Evolutionary conservation across 2,888 invertebrate species (phyloP).

Genomic region (Hyalella azteca): DNA sequence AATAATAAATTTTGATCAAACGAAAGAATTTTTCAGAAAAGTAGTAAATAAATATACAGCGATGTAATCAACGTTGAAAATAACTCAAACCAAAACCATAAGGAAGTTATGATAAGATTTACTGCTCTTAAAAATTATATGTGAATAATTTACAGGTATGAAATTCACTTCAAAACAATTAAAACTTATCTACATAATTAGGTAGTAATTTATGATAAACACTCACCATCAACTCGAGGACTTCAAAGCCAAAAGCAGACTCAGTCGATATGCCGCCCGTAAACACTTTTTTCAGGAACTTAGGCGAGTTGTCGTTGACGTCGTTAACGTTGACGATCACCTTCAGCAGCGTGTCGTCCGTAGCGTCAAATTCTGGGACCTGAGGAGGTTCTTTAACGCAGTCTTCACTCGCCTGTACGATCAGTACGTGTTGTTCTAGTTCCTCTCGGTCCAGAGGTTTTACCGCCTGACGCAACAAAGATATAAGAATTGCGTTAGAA

Average conservation of each 20-base stretch:
- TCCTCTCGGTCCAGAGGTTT: conserved; percentile 76
- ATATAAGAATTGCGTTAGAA: not conserved
- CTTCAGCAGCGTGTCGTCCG: conserved; percentile 68
- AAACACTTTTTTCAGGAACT: conserved; percentile 79
- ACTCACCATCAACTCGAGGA: conserved; percentile 73
- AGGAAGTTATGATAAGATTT: too few species aligned
- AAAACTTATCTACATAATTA: too few species aligned
- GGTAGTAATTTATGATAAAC: too few species aligned
- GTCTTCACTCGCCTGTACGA: conserved; percentile 83
- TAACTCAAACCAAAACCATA: too few species aligned
- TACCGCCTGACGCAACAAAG: not conserved
- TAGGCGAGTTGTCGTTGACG: conserved; percentile 89
- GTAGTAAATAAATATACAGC: not conserved
- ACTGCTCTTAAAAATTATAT: too few species aligned
- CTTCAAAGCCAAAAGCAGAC: conserved; percentile 86
- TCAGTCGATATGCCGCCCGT: conserved; percentile 94
- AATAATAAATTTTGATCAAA: too few species aligned
- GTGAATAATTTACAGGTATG: too few species aligned
- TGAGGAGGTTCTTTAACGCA: conserved; percentile 72
- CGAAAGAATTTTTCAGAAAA: not conserved
- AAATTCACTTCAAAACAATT: too few species aligned
- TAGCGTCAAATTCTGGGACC: conserved; percentile 65
- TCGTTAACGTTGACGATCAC: conserved; percentile 75
- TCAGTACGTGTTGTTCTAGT: conserved; percentile 72
- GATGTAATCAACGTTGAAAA: too few species aligned